Base-by-base conservation (phyloP, 2,113 vertebrate genomes). In the Orthonyx spaldingii region DNA sequence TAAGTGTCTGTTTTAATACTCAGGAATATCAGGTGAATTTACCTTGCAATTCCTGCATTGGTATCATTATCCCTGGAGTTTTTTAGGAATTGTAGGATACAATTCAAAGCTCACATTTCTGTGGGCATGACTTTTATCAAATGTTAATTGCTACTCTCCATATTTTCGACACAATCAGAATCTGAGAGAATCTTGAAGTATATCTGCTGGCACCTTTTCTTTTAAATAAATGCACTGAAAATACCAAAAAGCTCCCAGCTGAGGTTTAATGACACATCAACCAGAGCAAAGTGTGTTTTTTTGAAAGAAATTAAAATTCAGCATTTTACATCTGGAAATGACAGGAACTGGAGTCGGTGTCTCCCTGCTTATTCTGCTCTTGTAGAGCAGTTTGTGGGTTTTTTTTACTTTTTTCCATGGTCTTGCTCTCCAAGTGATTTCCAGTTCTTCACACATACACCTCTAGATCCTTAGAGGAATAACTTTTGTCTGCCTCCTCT, bases 321-420 rank as follows among this genome's bases (percentile, higher is more conserved):
- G 7, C 13, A 63, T 89, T 50, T 63, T 24, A 53, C 20, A 81
- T 37, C 27, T 72, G 41, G 20, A 64, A 80, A 44, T 4, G 1
- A 64, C n/a, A 46, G 18, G 8, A 72, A 42, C 9, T 32, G 11
- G 17, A 85, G 75, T 52, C 16, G 8, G 1, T 37, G 4, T 55
- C 14, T 79, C 16, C 7, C 15, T 72, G 22, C 17, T 86, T 14
- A 11, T 66, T 89, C 47, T 50, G 10, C 8, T 30, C 4, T 35
- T 61, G 22, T 33, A 57, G 24, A 44, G 10, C 5, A 19, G 9
- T 27, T 32, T 56, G 1, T 2, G 3, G 1, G 1, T 8, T 35
- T 23, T 35, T 32, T 50, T n/a, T n/a, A n/a, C n/a, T 52, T 63
- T 33, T 16, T 13, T 0, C 4, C 6, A 1, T 61, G 37, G 28